Conservation (phyloP, 2,888 invertebrate genomes). For the Arctia plantaginis region DNA sequence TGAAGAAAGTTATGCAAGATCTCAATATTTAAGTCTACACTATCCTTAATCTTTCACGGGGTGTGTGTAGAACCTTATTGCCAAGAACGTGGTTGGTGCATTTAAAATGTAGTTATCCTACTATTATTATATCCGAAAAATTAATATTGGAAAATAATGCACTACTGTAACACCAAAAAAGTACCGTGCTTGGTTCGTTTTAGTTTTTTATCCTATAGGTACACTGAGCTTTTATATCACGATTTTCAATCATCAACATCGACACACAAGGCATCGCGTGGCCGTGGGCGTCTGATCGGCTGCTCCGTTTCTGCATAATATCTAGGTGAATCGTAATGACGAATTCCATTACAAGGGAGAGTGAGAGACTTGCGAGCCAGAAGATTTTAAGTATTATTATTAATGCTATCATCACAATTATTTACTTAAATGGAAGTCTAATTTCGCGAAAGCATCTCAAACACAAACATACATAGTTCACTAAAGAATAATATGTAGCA, state of each 20-base stretch:
- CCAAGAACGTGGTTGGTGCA: not conserved
- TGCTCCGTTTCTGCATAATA: constrained; percentile 59
- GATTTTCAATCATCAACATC: constrained; percentile 38
- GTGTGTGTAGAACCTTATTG: not conserved
- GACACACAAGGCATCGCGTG: constrained; percentile 30
- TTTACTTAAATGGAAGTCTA: not conserved
- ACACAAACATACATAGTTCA: not conserved
- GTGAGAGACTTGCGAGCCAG: constrained; percentile 48
- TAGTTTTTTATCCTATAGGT: constrained; percentile 34
- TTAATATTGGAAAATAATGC: constrained; percentile 22
- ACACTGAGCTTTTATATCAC: constrained; percentile 29
- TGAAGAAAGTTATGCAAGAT: too few species aligned
- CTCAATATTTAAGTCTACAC: not conserved
- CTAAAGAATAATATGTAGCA: not conserved
- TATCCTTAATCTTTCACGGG: not conserved
- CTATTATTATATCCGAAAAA: not conserved
- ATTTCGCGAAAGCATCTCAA: not conserved
- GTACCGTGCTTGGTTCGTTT: constrained; percentile 21
- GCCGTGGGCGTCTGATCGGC: constrained; percentile 58
- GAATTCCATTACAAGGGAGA: constrained; percentile 68
- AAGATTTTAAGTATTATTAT: constrained; percentile 8
- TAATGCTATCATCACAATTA: not conserved
- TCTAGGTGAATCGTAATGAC: constrained; percentile 58
- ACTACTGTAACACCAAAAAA: constrained; percentile 22
- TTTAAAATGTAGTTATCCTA: not conserved